Conservation (phyloP, 2,888 invertebrate genomes). For the Iselma pallidipennis region DNA sequence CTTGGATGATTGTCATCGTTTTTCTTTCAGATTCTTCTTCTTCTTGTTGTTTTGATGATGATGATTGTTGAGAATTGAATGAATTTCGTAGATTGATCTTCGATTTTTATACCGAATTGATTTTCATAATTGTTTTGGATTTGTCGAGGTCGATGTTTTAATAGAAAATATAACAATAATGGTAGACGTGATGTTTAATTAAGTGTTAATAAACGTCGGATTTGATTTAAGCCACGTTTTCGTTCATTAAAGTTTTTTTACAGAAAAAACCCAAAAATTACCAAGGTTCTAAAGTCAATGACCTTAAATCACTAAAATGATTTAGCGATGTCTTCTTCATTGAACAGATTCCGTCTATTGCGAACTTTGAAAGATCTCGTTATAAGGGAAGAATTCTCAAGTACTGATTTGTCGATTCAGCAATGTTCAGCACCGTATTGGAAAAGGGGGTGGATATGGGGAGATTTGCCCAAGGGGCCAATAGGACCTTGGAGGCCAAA, state of each 20-base stretch:
- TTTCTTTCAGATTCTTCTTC: neutral
- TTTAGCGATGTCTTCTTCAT: too few relatives aligned
- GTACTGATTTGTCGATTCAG: too few relatives aligned
- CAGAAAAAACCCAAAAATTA: too few relatives aligned
- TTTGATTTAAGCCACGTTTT: neutral
- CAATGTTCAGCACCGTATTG: too few relatives aligned
- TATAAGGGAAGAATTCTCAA: too few relatives aligned
- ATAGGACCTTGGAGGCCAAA: too few relatives aligned
- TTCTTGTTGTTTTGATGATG: neutral
- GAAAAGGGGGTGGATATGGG: too few relatives aligned
- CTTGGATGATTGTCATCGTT: neutral
- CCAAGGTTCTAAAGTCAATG: neutral
- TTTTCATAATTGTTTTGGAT: neutral
- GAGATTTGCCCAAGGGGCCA: too few relatives aligned
- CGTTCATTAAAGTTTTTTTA: too few relatives aligned
- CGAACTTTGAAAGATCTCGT: too few relatives aligned
- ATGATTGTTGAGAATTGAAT: neutral
- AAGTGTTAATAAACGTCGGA: neutral
- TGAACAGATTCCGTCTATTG: too few relatives aligned
- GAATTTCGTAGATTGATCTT: neutral
- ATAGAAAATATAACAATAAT: too few relatives aligned
- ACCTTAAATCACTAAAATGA: neutral
- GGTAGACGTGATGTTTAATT: neutral
- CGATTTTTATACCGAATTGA: neutral
- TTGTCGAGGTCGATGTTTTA: neutral